A percentile compares a stretch with the other conserved stretches of the same genome.
Conservation (phyloP, 1,140 invertebrate species). For the Ceratina calcarata region DNA sequence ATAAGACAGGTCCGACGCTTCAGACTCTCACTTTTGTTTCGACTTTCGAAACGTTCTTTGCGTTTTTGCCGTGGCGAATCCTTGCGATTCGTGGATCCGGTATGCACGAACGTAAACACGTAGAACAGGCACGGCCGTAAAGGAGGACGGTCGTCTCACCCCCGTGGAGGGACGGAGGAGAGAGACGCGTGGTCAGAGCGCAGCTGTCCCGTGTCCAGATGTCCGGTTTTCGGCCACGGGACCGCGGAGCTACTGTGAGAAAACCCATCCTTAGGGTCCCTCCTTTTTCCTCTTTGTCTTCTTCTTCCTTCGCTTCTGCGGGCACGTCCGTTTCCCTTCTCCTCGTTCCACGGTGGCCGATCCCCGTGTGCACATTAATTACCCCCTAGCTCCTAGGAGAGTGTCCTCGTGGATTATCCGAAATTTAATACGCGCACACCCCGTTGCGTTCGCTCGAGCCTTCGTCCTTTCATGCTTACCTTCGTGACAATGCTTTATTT, state of each 20-base stretch:
- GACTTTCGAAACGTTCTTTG: too few species aligned
- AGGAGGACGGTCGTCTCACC: constrained; percentile 38
- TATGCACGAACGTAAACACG: neutral
- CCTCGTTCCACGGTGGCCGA: constrained; percentile 47
- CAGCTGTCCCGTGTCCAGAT: constrained; percentile 76
- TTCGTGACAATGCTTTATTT: neutral
- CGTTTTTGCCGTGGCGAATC: too few species aligned
- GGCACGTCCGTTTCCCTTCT: constrained; percentile 29
- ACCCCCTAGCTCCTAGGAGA: constrained; percentile 61
- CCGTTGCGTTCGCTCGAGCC: constrained; percentile 35
- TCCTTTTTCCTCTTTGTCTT: constrained; percentile 54
- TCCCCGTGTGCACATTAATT: constrained; percentile 73
- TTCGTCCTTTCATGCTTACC: neutral
- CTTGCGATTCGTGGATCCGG: too few species aligned
- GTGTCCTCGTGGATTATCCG: constrained; percentile 70
- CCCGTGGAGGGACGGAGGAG: constrained; percentile 35
- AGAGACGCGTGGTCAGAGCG: constrained; percentile 40
- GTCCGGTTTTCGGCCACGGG: constrained; percentile 68
- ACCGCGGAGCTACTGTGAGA: constrained; percentile 68
- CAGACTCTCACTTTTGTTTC: too few species aligned
- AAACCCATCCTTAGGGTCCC: constrained; percentile 68
- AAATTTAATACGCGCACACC: constrained; percentile 67
- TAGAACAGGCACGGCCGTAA: neutral
- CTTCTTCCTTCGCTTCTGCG: constrained; percentile 56
- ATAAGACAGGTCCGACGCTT: too few species aligned